phyloP scores from a whole-genome alignment of 2,888 invertebrate genomes.

The Sesia apiformis region DNA sequence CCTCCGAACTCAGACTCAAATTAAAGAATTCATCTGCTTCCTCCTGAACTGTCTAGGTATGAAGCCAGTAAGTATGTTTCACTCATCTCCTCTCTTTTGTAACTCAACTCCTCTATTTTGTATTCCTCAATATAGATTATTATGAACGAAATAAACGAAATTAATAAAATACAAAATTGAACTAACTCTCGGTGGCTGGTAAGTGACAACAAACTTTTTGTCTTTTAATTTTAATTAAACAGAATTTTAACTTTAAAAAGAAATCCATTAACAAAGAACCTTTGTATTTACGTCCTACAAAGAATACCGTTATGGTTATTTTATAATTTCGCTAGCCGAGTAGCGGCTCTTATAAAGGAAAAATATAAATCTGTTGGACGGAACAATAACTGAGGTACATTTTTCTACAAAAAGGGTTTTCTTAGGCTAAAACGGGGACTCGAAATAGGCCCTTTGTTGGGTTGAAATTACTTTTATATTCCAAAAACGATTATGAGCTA shows the following conservation, averaged over 20 bases:
- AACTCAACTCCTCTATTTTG: no score
- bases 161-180: not conserved
- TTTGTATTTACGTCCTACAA: slow-evolving; percentile 22
- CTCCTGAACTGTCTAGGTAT: no score
- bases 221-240: slow-evolving; percentile 24
- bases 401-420: slow-evolving; percentile 21
- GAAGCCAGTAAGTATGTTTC: no score
- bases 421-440: slow-evolving; percentile 20
- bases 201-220: not conserved
- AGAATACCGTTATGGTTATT: slow-evolving; percentile 25
- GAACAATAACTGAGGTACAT: slow-evolving; percentile 23
- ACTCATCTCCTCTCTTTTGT: no score
- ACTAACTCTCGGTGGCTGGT: not conserved
- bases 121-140: no score
- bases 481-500: slow-evolving; percentile 12
- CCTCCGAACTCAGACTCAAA: no score
- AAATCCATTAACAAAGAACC: slow-evolving; percentile 23
- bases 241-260: slow-evolving; percentile 17
- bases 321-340: slow-evolving; percentile 25
- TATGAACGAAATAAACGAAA: not conserved
- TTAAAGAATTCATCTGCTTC: no score
- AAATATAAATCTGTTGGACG: slow-evolving; percentile 29
- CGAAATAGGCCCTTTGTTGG: slow-evolving; percentile 26
- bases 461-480: slow-evolving; percentile 24
- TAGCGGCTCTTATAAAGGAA: slow-evolving; percentile 21